Evolutionary conservation across 2,113 vertebrate species (phyloP), one percentile per base, ranked within the genome.

Genomic region (Rhinolophus sinicus): DNA sequence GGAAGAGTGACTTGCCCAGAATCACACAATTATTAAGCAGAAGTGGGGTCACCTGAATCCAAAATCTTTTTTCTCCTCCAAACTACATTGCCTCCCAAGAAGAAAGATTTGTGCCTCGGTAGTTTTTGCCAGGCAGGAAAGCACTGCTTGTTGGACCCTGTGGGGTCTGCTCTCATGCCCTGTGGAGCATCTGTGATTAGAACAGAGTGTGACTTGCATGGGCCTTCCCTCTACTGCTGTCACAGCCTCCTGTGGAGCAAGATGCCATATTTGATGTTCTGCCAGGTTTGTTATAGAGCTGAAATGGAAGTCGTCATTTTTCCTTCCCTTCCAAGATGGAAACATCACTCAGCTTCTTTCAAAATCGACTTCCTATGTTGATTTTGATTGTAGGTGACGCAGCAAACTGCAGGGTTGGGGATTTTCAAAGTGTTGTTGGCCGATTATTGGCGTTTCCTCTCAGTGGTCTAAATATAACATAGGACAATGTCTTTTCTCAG

Each of bases 261-360:
- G 60, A 60, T 26, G 47, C 5, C 12, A 30, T n/a, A 2, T 58
- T 8, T 76, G 58, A 38, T 6, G 0, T 64, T 70, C 73, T 73
- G 62, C 60, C 65, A 92, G 50, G 14, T 35, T 50, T 81, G 28
- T 6, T 40, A 28, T 2, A 69, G 60, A 83, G 35, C 60, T 91
- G 62, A 65, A 40, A 69, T 8, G 67, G 75, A 75, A 96, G 62
- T 24, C 7, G 58, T 62, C 4, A 9, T 89, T 70, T 80, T 54
- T 65, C 90, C 72, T 73, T 64, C 22, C 54, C n/a, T 92, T 84
- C 65, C 38, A 33, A 50, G 58, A 77, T 64, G 81, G 78, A 96
- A 95, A 33, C 60, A n/a, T 40, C 92, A 73, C 65, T 96, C 69
- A 5, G n/a, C 67, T 67, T 44, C 97, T 90, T 97, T 95, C 58